A percentile compares a stretch with the other conserved stretches of the same genome.
Evolutionary conservation across 2,113 vertebrate genomes (phyloP).

Genomic region (Pleuronectes platessa): DNA sequence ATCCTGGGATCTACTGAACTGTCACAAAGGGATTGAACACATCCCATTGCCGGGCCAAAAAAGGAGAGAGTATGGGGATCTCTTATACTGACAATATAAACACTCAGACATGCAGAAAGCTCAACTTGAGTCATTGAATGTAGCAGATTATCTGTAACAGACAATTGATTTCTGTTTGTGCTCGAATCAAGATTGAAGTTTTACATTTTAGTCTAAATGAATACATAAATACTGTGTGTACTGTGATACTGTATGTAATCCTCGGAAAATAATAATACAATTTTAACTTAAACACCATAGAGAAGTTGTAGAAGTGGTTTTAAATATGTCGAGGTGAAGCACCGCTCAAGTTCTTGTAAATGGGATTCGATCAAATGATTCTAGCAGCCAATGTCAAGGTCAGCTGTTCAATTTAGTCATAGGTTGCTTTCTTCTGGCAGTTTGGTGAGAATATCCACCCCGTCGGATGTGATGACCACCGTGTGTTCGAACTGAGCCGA

Average conservation of each 20-base stretch:
- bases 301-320: neutral
- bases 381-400: neutral
- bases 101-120: too few relatives aligned
- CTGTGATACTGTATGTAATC: too few relatives aligned
- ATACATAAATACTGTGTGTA: neutral
- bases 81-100: neutral
- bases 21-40: neutral
- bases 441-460: conserved; percentile 91
- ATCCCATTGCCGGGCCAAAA: neutral
- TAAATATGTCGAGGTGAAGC: neutral
- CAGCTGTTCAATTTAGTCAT: conserved; percentile 10
- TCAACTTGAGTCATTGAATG: too few relatives aligned
- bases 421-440: conserved; percentile 82
- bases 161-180: too few relatives aligned
- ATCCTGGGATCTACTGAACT: too few relatives aligned
- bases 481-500: conserved; percentile 98
- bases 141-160: too few relatives aligned
- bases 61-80: too few relatives aligned
- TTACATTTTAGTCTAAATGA: neutral
- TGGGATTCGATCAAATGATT: neutral
- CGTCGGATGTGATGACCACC: conserved; percentile 88
- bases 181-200: too few relatives aligned
- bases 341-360: neutral
- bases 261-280: neutral
- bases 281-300: conserved; percentile 1